Evolutionary conservation across 1,140 invertebrate genomes (phyloP), one percentile per base, ranked within the genome.

Genomic region (Rhagoletis pomonella): DNA sequence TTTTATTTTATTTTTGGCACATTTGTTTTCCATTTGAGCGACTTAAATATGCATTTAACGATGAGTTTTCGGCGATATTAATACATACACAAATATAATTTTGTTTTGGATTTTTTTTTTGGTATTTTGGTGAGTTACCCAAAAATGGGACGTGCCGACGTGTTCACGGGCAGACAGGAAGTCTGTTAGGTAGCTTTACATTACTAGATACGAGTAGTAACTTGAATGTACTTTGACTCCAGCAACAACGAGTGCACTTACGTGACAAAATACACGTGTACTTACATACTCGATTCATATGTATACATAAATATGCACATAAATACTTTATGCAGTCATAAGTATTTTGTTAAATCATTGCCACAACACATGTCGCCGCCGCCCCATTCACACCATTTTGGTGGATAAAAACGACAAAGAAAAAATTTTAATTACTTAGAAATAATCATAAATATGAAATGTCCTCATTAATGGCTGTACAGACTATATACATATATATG

Each of bases 111-210:
- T 9, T 50, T 77, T 10, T 5, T 50, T 50, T 50, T 67, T 55
- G n/a, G n/a, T n/a, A n/a, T n/a, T 81, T 55, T 55, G 47, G 73
- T 55, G 47, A 81, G 19, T 29, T 81, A 55, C 19, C 47, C 73
- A 55, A 55, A 81, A 81, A n/a, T 55, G 73, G n/a, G 73, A 81
- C 73, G 73, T 55, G 73, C 73, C 73, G 73, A 81, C 73, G 73
- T 81, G 73, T 81, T 58, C 73, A 81, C 47, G 47, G 17, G 73
- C 47, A 81, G 73, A 81, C 73, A 81, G 73, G 73, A 81, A 81
- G 73, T 81, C 73, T 81, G 7, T 42, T 39, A 42, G 44, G 5
- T 73, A 47, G 42, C 44, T 4, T 47, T 29, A 5, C n/a, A 47
- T 42, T 81, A 17, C 12, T 39, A 39, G 12, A 42, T 42, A 42